These are phyloP conservation scores for Chondrilla cf. caribensis DNA, from an alignment of 37 sponge, comb jelly and placozoan genomes.

Conservation along the genomic window DNA sequence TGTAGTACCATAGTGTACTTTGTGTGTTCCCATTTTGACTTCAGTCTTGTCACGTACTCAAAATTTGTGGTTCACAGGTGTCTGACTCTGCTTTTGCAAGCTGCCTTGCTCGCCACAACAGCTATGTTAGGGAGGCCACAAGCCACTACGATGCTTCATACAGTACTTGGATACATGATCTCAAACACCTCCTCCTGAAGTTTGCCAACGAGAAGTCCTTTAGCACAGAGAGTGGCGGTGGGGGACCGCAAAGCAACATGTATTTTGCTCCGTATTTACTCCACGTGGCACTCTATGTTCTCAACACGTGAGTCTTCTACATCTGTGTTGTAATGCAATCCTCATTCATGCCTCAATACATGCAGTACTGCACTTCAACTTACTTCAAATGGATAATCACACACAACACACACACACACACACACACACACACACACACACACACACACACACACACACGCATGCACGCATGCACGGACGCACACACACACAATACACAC, in stretches of 20 bases:
- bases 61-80: constrained; percentile 40
- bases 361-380: too few species aligned
- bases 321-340: too few species aligned
- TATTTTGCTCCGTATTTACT: constrained; percentile 78
- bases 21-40: too few species aligned
- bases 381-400: too few species aligned
- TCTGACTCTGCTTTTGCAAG: constrained; percentile 64
- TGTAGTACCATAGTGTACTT: too few species aligned
- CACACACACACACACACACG: too few species aligned
- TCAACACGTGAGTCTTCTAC: constrained; percentile 70
- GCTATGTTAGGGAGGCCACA: constrained; percentile 74
- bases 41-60: too few species aligned
- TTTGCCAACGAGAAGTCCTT: constrained; percentile 89
- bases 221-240: constrained; percentile 92
- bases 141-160: constrained; percentile 70
- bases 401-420: too few species aligned
- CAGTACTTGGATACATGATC: constrained; percentile 62
- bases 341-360: too few species aligned
- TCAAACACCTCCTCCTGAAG: constrained; percentile 65
- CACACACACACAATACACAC: too few species aligned
- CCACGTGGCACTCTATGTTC: constrained; percentile 62
- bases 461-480: too few species aligned
- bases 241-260: constrained; percentile 90
- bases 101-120: constrained; percentile 67
- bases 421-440: background rate